phyloP scores from a whole-genome alignment of 2,888 invertebrate genomes.

The Scelioninae gen. 1 region DNA sequence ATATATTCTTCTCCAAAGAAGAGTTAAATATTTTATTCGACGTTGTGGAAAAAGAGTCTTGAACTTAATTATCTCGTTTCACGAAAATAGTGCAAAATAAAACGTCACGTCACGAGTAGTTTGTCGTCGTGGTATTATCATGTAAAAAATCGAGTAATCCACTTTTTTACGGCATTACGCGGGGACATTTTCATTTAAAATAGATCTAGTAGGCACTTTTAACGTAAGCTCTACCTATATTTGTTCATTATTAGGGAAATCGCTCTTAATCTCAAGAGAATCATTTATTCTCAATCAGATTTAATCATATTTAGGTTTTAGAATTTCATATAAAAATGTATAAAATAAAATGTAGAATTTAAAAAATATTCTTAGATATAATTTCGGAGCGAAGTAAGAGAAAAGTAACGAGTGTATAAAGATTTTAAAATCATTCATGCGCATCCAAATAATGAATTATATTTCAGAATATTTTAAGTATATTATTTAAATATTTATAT shows the following conservation, averaged over 20 bases:
- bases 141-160: slow-evolving; percentile 35
- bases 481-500: too few relatives aligned
- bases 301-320: too few relatives aligned
- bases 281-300: too few relatives aligned
- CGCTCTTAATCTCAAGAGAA: neutral
- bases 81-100: slow-evolving; percentile 32
- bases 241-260: neutral
- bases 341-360: too few relatives aligned
- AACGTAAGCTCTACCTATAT: neutral
- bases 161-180: slow-evolving; percentile 8
- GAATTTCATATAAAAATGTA: too few relatives aligned
- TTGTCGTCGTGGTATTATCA: slow-evolving; percentile 24
- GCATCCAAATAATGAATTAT: too few relatives aligned
- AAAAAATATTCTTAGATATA: too few relatives aligned
- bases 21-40: slow-evolving; percentile 17
- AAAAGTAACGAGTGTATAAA: too few relatives aligned
- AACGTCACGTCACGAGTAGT: slow-evolving; percentile 20
- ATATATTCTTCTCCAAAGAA: slow-evolving; percentile 6
- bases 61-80: slow-evolving; percentile 31
- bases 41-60: slow-evolving; percentile 15
- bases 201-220: slow-evolving; percentile 2
- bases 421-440: too few relatives aligned
- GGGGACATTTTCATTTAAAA: slow-evolving; percentile 9
- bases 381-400: too few relatives aligned
- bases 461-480: too few relatives aligned